phyloP scores from a whole-genome alignment of 2,888 invertebrate species.

The Aphidius colemani region DNA sequence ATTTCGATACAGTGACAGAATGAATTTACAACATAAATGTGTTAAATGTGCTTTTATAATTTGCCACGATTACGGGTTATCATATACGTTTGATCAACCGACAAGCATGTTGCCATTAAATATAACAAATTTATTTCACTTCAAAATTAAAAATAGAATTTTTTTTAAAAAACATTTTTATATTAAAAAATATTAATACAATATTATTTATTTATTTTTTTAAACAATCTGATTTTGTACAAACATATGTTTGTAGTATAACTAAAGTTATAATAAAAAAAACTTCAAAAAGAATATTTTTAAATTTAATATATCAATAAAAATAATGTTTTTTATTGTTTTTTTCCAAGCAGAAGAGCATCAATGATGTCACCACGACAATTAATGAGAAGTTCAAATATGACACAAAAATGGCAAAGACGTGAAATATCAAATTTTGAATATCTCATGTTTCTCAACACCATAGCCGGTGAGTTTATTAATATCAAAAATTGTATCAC shows the following conservation, averaged over 20 bases:
- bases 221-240: no score
- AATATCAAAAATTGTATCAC: neutral
- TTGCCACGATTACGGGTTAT: slow-evolving; percentile 1
- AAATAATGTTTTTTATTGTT: neutral
- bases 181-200: no score
- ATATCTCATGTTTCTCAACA: slow-evolving; percentile 99
- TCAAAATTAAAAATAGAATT: no score
- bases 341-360: slow-evolving; percentile 72
- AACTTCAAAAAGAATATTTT: neutral
- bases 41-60: slow-evolving; percentile 9
- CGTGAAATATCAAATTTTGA: slow-evolving; percentile 99
- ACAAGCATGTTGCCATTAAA: no score
- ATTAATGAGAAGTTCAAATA: slow-evolving; percentile 98
- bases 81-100: no score
- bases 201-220: no score
- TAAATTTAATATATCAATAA: neutral
- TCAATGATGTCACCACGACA: slow-evolving; percentile 99
- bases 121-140: no score
- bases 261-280: neutral
- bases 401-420: slow-evolving; percentile 99
- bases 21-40: slow-evolving; percentile 20
- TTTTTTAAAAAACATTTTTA: no score
- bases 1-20: slow-evolving; percentile 48
- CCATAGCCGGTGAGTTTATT: slow-evolving; percentile 83
- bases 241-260: no score